These are phyloP conservation scores for Himalopsyche kuldschensis DNA, from an alignment of 2,888 invertebrate genomes.

Conservation along the genomic window DNA sequence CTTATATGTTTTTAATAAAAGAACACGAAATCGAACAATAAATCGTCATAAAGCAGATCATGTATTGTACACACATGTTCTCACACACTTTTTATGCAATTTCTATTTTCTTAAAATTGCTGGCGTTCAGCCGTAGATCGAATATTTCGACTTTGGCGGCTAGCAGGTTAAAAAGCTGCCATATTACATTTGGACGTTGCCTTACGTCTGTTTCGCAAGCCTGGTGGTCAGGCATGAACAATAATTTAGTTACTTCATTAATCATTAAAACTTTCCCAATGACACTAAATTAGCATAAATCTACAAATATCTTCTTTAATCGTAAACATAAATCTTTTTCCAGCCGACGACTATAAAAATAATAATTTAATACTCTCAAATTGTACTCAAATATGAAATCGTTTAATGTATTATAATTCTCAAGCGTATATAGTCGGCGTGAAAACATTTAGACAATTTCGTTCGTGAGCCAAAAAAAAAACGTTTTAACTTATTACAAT, in stretches of 20 bases:
- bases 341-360: background rate
- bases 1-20: no score
- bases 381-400: background rate
- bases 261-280: background rate
- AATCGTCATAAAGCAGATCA: no score
- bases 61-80: no score
- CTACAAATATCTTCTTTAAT: background rate
- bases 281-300: background rate
- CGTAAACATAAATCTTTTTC: constrained; percentile 2
- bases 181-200: background rate
- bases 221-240: background rate
- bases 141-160: no score
- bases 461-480: background rate
- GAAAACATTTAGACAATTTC: background rate
- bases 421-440: background rate
- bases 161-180: no score
- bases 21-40: no score
- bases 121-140: no score
- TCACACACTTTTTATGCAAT: no score
- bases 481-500: constrained; percentile 5
- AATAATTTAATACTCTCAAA: background rate
- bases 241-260: background rate
- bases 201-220: background rate
- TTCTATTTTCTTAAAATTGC: no score
- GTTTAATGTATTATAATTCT: constrained; percentile 15